Percentiles rank a stretch among this genome's conserved stretches.
Conservation (phyloP, 2,113 vertebrate species). For the Taurulus bubalis region DNA sequence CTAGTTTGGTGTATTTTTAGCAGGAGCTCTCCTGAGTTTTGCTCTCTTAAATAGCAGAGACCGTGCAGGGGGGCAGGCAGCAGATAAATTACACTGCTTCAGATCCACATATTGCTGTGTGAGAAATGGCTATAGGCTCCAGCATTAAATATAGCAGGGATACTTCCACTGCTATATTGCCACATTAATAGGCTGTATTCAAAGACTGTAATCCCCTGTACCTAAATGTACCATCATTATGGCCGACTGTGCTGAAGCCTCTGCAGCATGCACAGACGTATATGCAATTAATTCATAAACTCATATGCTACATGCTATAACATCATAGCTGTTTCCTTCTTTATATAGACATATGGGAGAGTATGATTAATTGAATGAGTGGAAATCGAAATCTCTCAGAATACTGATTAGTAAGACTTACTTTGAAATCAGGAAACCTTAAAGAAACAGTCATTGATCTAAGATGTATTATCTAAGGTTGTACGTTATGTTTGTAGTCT, state of each 20-base stretch:
- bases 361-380: conserved; percentile 41
- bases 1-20: conserved; percentile 78
- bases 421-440: conserved; percentile 12
- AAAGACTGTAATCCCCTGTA: conserved; percentile 55
- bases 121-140: conserved; percentile 59
- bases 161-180: conserved; percentile 43
- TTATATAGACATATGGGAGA: conserved; percentile 4
- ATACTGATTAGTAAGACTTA: conserved; percentile 5
- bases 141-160: conserved; percentile 57
- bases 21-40: conserved; percentile 65
- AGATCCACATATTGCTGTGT: conserved; percentile 42
- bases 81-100: conserved; percentile 66
- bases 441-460: conserved; percentile 18
- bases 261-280: conserved; percentile 45
- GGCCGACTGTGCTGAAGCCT: conserved; percentile 27
- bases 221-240: conserved; percentile 45
- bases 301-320: conserved; percentile 22
- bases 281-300: conserved; percentile 66
- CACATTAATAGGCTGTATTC: conserved; percentile 55
- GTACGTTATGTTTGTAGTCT: not conserved
- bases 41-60: conserved; percentile 59
- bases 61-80: conserved; percentile 56
- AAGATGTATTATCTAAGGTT: conserved; percentile 15
- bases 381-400: not conserved
- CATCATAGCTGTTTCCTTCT: conserved; percentile 36